These are phyloP conservation scores for Dermochelys coriacea DNA, from an alignment of 2,797 vertebrate genomes.

Conservation along the genomic window DNA sequence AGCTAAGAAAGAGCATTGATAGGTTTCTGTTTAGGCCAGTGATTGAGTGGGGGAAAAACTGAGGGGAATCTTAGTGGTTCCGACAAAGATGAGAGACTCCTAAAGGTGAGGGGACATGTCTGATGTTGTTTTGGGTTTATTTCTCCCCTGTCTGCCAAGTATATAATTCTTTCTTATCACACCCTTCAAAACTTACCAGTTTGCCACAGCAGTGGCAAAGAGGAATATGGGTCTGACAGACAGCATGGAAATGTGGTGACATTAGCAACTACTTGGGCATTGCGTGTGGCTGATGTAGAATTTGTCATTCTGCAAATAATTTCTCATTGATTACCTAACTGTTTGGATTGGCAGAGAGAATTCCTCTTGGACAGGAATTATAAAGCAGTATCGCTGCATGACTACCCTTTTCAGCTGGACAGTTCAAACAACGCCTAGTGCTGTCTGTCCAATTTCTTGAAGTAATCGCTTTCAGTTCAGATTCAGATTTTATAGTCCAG, in stretches of 20 bases:
- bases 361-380: neutral
- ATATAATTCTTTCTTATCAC: neutral
- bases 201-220: neutral
- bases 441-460: neutral
- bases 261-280: constrained; percentile 4
- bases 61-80: neutral
- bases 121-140: neutral
- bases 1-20: neutral
- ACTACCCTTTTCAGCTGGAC: neutral
- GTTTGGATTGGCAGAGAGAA: constrained; percentile 55
- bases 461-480: neutral
- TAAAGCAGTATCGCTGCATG: neutral
- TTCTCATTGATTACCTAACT: constrained; percentile 64
- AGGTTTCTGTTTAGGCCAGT: neutral
- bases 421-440: neutral
- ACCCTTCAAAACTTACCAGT: neutral
- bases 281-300: constrained; percentile 3
- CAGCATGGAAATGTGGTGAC: constrained; percentile 28
- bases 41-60: neutral
- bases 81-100: neutral
- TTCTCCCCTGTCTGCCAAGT: neutral
- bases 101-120: neutral
- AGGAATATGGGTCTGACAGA: constrained; percentile 14
- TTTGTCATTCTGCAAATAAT: constrained; percentile 47
- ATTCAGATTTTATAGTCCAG: neutral